Evolutionary conservation across 2,113 vertebrate species (phyloP).

Genomic region (Argyrosomus japonicus): DNA sequence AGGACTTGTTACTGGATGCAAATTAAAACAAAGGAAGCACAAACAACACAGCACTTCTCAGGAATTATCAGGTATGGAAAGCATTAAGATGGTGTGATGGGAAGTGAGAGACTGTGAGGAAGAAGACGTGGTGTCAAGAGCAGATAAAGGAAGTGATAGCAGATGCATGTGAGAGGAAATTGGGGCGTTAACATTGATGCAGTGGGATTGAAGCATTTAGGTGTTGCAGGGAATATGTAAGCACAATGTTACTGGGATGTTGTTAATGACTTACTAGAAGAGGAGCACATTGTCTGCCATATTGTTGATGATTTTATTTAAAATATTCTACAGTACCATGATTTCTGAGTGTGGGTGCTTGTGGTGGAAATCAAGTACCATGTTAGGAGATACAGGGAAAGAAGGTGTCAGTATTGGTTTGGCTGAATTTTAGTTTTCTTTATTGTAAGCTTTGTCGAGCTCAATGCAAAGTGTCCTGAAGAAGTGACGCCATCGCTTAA

Average conservation of each 20-base stretch:
- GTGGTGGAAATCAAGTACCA: constrained; percentile 2
- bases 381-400: neutral
- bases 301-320: neutral
- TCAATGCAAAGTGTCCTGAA: too few relatives aligned
- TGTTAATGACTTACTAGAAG: neutral
- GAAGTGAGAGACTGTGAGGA: constrained; percentile 25
- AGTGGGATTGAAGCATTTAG: constrained; percentile 13
- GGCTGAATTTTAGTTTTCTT: too few relatives aligned
- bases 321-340: neutral
- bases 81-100: neutral
- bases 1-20: constrained; percentile 10
- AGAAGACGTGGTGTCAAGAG: constrained; percentile 20
- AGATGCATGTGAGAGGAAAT: constrained; percentile 44
- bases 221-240: constrained; percentile 23
- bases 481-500: too few relatives aligned
- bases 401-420: neutral
- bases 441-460: too few relatives aligned
- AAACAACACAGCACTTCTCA: constrained; percentile 16
- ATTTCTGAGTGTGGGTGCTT: neutral
- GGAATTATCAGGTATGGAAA: constrained; percentile 6
- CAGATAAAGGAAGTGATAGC: constrained; percentile 49
- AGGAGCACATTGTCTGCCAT: neutral
- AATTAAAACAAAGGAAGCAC: constrained; percentile 26
- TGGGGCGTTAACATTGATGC: constrained; percentile 32
- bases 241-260: constrained; percentile 18